Evolutionary conservation across 2,113 vertebrate genomes (phyloP).

Genomic region (Melierax canorus): DNA sequence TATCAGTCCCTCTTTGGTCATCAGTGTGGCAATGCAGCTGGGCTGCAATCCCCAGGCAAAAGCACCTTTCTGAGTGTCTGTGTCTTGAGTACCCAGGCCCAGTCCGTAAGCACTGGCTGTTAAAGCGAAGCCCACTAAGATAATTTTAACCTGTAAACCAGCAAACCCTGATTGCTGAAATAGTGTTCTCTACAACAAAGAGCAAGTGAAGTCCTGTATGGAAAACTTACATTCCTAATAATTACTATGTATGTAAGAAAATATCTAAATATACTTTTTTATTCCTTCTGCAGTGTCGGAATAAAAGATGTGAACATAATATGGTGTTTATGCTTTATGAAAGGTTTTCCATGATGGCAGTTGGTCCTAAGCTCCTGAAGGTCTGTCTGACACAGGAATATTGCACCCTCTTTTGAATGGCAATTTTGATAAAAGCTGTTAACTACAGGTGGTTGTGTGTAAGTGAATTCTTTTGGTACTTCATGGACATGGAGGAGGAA

Average conservation of each 20-base stretch:
- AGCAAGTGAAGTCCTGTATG: neutral
- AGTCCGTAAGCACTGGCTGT: neutral
- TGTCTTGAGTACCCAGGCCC: neutral
- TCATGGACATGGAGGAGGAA: neutral
- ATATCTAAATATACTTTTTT: neutral
- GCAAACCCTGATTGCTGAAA: neutral
- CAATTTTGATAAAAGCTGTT: neutral
- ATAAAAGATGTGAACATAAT: neutral
- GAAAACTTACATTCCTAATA: neutral
- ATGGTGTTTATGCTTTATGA: neutral
- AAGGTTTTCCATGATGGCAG: neutral
- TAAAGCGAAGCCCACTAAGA: neutral
- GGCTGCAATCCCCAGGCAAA: neutral
- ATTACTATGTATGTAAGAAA: neutral
- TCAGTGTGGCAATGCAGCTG: neutral
- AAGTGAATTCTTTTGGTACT: neutral
- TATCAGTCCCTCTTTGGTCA: neutral
- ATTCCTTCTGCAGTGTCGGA: rapidly evolving
- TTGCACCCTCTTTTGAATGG: neutral
- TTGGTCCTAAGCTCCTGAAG: neutral
- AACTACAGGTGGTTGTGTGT: neutral
- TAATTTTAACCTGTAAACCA: neutral
- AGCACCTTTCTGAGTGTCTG: neutral
- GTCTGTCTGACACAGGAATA: neutral
- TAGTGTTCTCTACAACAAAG: neutral